A percentile compares a stretch with the other conserved stretches of the same genome.
These are phyloP conservation scores for Pagetopsis macropterus DNA, from an alignment of 2,797 vertebrate genomes.

Conservation along the genomic window DNA sequence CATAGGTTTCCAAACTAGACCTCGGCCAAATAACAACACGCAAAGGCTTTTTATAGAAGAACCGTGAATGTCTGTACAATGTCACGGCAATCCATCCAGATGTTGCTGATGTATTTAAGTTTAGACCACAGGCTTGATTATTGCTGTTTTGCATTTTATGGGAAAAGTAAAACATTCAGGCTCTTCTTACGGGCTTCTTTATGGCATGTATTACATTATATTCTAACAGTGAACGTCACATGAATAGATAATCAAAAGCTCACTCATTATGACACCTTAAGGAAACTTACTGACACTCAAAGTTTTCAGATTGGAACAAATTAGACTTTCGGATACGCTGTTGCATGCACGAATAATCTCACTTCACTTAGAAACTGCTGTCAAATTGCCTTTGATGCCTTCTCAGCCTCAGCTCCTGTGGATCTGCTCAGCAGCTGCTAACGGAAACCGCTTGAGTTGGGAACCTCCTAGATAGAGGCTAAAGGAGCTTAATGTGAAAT, in stretches of 20 bases:
- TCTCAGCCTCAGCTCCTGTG: conserved; percentile 28
- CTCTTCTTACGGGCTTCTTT: not conserved
- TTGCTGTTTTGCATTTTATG: not conserved
- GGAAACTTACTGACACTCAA: not conserved
- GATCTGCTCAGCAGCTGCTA: conserved; percentile 42
- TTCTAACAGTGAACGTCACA: conserved; percentile 1
- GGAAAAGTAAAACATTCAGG: not conserved
- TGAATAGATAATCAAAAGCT: not conserved
- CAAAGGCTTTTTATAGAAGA: too few relatives aligned
- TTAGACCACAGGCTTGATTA: not conserved
- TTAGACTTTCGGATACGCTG: conserved; percentile 11
- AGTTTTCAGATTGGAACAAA: not conserved
- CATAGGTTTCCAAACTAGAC: not conserved
- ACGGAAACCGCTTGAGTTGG: conserved; percentile 23
- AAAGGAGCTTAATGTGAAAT: conserved; percentile 27
- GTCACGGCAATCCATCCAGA: not conserved
- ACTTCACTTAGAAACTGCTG: conserved; percentile 33
- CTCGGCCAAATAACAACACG: not conserved
- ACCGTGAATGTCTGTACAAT: not conserved
- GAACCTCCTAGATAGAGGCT: conserved; percentile 26
- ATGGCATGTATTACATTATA: not conserved
- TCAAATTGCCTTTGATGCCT: conserved; percentile 37
- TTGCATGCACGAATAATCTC: conserved; percentile 9
- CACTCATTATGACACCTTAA: not conserved
- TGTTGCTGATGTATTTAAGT: not conserved